Evolutionary conservation across 30 jellyfish, hydroid and myxozoan genomes (phyloP).

Genomic region (Pelagia noctiluca): DNA sequence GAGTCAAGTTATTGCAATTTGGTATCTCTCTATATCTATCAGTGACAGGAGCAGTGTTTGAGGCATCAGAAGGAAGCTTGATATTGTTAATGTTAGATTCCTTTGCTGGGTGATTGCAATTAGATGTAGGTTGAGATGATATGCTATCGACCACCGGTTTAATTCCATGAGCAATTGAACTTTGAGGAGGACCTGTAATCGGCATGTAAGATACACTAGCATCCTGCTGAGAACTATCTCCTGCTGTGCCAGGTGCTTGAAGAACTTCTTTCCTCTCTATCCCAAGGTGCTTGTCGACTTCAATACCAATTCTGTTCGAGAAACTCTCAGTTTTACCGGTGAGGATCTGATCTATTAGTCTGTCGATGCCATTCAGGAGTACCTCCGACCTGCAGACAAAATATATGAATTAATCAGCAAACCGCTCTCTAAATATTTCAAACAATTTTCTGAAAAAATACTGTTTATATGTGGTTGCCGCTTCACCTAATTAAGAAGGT

Average conservation of each 20-base stretch:
- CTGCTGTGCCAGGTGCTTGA: constrained; percentile 40
- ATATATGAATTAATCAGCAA: too few relatives aligned
- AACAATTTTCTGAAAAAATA: too few relatives aligned
- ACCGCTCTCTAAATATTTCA: too few relatives aligned
- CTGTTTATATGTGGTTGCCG: too few relatives aligned
- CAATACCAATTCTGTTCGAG: constrained; percentile 71
- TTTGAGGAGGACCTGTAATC: too few relatives aligned
- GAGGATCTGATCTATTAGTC: constrained; percentile 86
- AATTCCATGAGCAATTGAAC: too few relatives aligned
- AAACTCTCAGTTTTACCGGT: constrained; percentile 70
- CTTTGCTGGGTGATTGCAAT: background rate
- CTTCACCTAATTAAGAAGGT: too few relatives aligned
- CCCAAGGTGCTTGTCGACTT: constrained; percentile 82
- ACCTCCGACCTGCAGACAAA: constrained; percentile 91
- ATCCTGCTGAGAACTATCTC: background rate
- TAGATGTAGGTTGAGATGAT: background rate
- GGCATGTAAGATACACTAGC: background rate
- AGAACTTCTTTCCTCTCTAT: constrained; percentile 24
- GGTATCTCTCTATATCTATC: too few relatives aligned
- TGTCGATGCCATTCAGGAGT: constrained; percentile 85
- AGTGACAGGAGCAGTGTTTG: too few relatives aligned
- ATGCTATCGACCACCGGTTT: background rate
- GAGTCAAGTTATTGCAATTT: too few relatives aligned
- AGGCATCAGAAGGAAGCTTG: too few relatives aligned
- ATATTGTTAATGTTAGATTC: too few relatives aligned